Percentiles rank a stretch among this genome's conserved stretches.
These are phyloP conservation scores for Epiblema foenella DNA, from an alignment of 2,888 invertebrate species.

Conservation along the genomic window DNA sequence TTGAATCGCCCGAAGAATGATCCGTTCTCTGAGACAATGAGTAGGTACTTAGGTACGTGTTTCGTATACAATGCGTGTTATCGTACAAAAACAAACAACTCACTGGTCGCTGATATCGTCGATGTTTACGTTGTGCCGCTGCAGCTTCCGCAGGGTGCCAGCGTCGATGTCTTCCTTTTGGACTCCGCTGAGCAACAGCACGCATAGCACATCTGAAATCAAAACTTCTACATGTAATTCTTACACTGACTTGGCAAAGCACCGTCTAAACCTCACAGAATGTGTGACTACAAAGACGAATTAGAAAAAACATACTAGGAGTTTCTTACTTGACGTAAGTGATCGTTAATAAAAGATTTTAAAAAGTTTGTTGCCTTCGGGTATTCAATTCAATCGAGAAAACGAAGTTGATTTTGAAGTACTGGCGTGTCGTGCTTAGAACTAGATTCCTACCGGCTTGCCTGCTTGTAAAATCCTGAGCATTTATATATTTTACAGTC, in stretches of 20 bases:
- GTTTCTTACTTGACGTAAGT: not conserved
- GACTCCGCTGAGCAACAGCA: constrained; percentile 72
- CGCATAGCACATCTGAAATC: constrained; percentile 77
- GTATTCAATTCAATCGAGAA: not conserved
- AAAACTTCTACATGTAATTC: not conserved
- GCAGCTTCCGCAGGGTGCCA: constrained; percentile 66
- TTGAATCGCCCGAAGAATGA: not conserved
- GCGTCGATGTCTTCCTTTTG: constrained; percentile 75
- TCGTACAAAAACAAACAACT: constrained; percentile 51
- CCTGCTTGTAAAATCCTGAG: not conserved
- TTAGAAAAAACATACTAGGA: not conserved
- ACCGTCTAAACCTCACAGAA: not conserved
- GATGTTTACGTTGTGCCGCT: constrained; percentile 69
- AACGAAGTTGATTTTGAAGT: not conserved
- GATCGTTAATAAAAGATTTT: not conserved
- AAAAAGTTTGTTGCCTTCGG: not conserved
- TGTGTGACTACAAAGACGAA: not conserved
- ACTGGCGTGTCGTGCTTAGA: not conserved
- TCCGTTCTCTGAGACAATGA: not conserved
- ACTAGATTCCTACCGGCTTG: not conserved
- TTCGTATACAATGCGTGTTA: constrained; percentile 12
- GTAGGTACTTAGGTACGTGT: not conserved
- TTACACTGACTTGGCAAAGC: not conserved
- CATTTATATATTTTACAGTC: not conserved
- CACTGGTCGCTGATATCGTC: constrained; percentile 70